Evolutionary conservation across 2,888 invertebrate genomes (phyloP).

Genomic region (Epinotia brunnichana): DNA sequence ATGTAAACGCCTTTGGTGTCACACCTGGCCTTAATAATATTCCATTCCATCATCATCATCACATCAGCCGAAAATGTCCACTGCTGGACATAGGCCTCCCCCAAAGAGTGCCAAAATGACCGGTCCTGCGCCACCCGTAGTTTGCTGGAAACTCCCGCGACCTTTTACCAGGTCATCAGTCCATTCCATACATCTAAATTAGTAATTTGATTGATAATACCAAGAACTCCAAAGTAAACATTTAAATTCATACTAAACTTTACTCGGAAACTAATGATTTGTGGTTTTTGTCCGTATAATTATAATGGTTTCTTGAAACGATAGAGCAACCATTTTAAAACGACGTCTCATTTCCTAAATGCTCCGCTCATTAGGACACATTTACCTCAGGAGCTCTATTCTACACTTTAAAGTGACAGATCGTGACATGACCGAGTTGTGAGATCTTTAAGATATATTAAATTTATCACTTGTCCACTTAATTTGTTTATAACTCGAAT

Average conservation of each 20-base stretch:
- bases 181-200: not conserved
- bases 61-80: no score
- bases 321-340: slow-evolving; percentile 21
- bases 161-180: no score
- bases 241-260: slow-evolving; percentile 1
- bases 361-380: slow-evolving; percentile 7
- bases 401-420: not conserved
- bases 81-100: no score
- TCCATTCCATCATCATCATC: no score
- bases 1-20: no score
- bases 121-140: no score
- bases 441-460: not conserved
- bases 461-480: not conserved
- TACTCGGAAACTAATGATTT: slow-evolving; percentile 17
- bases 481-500: not conserved
- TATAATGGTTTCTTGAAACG: slow-evolving; percentile 21
- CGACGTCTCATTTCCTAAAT: slow-evolving; percentile 34
- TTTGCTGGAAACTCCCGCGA: no score
- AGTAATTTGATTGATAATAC: not conserved
- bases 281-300: not conserved
- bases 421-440: not conserved
- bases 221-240: not conserved
- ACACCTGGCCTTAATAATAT: no score
- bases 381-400: not conserved
- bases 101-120: no score